These are phyloP conservation scores for Megathymus violae DNA, from an alignment of 1,140 invertebrate species.

Conservation along the genomic window DNA sequence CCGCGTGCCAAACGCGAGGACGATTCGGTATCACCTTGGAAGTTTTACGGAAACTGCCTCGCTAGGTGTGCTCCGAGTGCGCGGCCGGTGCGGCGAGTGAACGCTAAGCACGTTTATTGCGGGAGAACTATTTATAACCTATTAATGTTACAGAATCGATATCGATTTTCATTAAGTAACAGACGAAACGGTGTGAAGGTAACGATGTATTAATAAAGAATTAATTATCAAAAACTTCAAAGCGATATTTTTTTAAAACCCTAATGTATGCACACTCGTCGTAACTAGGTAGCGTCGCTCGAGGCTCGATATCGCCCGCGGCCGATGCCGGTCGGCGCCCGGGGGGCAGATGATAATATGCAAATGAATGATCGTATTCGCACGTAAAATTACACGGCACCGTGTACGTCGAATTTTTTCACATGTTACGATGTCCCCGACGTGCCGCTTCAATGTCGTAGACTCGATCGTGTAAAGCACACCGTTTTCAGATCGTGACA, in stretches of 20 bases:
- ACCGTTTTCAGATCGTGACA: too few relatives aligned
- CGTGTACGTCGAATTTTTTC: conserved; percentile 9
- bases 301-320: conserved; percentile 14
- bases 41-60: conserved; percentile 38
- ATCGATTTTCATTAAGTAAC: too few relatives aligned
- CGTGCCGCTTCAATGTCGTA: too few relatives aligned
- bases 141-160: too few relatives aligned
- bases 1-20: conserved; percentile 26
- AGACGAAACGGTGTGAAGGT: too few relatives aligned
- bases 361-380: conserved; percentile 31
- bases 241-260: too few relatives aligned
- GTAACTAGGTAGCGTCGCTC: background rate
- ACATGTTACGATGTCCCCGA: conserved; percentile 9
- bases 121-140: too few relatives aligned
- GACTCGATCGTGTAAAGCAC: too few relatives aligned
- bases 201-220: too few relatives aligned
- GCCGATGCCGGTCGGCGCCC: conserved; percentile 29
- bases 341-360: conserved; percentile 38
- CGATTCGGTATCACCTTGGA: conserved; percentile 39
- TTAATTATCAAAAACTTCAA: too few relatives aligned
- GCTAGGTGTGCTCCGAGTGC: conserved; percentile 16
- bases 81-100: background rate
- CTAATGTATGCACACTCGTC: background rate
- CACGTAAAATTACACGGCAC: conserved; percentile 33
- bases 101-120: too few relatives aligned